Evolutionary conservation across 1,140 invertebrate species (phyloP).

Genomic region (Acromyrmex heyeri): DNA sequence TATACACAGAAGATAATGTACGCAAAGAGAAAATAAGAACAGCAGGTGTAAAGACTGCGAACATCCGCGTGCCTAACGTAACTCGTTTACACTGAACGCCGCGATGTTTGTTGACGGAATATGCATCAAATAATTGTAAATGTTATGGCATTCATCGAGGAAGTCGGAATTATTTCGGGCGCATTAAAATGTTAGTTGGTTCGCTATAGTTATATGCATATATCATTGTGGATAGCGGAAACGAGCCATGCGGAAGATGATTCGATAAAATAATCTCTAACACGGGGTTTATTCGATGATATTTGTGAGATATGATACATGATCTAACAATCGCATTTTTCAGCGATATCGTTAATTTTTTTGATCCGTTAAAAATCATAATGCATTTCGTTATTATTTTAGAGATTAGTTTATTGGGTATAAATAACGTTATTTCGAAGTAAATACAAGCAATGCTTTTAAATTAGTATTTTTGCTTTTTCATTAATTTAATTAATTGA

Average conservation of each 20-base stretch:
- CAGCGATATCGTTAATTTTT: neutral
- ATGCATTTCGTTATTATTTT: neutral
- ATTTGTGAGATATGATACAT: neutral
- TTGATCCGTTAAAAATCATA: neutral
- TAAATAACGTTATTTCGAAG: neutral
- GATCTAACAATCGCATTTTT: neutral
- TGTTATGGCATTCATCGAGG: constrained; percentile 18
- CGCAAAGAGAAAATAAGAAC: constrained; percentile 18
- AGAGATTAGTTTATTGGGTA: neutral
- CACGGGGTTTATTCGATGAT: neutral
- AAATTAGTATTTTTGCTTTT: neutral
- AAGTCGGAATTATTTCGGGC: constrained; percentile 26
- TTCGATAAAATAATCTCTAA: constrained; percentile 31
- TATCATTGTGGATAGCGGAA: constrained; percentile 15
- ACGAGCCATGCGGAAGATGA: neutral
- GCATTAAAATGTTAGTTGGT: constrained; percentile 34
- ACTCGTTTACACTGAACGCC: constrained; percentile 31
- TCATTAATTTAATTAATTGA: neutral
- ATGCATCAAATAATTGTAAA: constrained; percentile 58
- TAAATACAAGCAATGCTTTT: neutral
- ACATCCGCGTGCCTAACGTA: constrained; percentile 22
- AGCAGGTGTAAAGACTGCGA: neutral
- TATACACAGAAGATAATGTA: constrained; percentile 45
- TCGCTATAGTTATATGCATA: neutral
- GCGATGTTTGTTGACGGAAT: constrained; percentile 41